These are phyloP conservation scores for Condylura cristata DNA, from an alignment of 2,113 vertebrate genomes.

Conservation along the genomic window DNA sequence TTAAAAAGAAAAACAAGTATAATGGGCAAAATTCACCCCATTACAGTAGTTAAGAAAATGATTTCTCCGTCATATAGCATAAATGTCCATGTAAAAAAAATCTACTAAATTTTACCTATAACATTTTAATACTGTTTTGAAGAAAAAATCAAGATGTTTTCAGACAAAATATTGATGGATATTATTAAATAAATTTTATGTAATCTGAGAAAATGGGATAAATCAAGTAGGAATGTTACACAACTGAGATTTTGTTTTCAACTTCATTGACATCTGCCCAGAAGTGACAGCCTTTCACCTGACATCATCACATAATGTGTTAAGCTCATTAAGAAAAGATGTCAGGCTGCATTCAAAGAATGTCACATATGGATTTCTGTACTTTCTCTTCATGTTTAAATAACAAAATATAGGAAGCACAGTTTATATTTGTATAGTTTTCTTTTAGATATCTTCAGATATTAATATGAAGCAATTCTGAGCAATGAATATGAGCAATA, in stretches of 20 bases:
- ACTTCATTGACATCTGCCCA: background rate
- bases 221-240: background rate
- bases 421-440: background rate
- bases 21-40: background rate
- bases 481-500: background rate
- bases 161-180: background rate
- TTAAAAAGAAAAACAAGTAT: background rate
- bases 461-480: background rate
- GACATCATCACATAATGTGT: background rate
- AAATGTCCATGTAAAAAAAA: background rate
- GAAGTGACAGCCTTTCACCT: background rate
- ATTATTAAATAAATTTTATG: background rate
- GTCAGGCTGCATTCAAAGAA: background rate
- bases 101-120: background rate
- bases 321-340: background rate
- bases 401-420: background rate
- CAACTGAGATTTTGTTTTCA: background rate
- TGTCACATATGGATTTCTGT: background rate
- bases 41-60: background rate
- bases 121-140: background rate
- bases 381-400: background rate
- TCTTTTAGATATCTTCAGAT: background rate
- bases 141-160: constrained; percentile 26
- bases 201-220: background rate
- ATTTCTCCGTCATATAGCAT: background rate